phyloP scores from a whole-genome alignment of 2,888 invertebrate species.

The Napeogenes inachia region DNA sequence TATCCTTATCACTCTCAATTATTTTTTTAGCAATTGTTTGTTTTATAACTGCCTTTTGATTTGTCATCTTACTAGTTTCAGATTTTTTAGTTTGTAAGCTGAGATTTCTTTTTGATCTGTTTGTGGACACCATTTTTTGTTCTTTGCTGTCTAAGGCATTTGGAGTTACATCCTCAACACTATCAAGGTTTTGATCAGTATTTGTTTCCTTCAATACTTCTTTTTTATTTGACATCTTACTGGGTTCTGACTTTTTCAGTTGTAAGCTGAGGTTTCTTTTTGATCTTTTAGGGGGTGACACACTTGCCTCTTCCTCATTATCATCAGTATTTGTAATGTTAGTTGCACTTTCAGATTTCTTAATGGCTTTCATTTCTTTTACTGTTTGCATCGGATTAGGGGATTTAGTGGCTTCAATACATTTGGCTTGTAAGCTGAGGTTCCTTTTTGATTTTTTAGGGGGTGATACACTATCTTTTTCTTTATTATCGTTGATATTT shows the following conservation, averaged over 20 bases:
- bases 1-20: not conserved
- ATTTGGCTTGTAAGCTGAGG: no score
- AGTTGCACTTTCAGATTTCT: not conserved
- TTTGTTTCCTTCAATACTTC: constrained; percentile 7
- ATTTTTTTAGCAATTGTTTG: not conserved
- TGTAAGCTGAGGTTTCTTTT: constrained; percentile 35
- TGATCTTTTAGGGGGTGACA: constrained; percentile 59
- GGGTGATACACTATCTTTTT: not conserved
- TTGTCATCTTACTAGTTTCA: not conserved
- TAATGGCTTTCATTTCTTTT: not conserved
- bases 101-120: no score
- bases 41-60: not conserved
- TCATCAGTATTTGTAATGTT: constrained; percentile 25
- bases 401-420: no score
- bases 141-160: not conserved
- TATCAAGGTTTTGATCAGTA: constrained; percentile 1
- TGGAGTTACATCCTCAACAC: not conserved
- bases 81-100: not conserved
- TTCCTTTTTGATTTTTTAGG: no score
- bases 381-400: no score
- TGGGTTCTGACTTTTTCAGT: constrained; percentile 7
- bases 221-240: not conserved
- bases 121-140: not conserved
- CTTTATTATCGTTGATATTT: not conserved
- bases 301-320: constrained; percentile 37